A percentile compares a stretch with the other conserved stretches of the same genome.
These are phyloP conservation scores for Coecobrya sp. DNA, from an alignment of 2,888 invertebrate species.

Conservation along the genomic window DNA sequence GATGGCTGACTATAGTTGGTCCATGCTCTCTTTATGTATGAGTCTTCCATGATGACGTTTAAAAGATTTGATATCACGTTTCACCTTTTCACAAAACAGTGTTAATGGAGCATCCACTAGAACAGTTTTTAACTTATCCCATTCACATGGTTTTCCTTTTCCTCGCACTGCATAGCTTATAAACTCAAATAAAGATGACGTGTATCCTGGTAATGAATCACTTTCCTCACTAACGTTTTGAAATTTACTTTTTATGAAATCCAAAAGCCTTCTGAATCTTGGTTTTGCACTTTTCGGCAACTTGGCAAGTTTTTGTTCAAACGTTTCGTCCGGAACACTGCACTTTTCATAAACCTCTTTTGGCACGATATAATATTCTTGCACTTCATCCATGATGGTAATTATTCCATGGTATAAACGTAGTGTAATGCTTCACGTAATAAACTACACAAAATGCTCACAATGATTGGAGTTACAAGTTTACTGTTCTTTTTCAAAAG, in stretches of 20 bases:
- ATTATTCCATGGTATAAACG: background rate
- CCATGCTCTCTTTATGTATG: background rate
- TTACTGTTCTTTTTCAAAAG: slow-evolving; percentile 15
- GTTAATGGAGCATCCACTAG: background rate
- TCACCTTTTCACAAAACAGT: background rate
- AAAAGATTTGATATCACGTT: background rate
- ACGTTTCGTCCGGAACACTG: background rate
- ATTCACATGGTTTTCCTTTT: background rate
- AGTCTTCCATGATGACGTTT: background rate
- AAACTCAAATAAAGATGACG: background rate
- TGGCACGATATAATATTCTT: background rate
- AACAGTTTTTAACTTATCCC: background rate
- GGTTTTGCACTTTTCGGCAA: background rate
- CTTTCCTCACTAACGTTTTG: background rate
- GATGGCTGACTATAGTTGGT: background rate
- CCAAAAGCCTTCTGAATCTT: background rate
- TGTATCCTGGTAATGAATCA: background rate
- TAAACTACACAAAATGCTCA: background rate
- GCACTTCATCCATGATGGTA: background rate
- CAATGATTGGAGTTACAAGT: background rate
- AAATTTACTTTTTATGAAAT: no score
- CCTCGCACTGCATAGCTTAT: background rate
- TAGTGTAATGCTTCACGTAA: background rate
- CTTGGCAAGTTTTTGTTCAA: background rate
- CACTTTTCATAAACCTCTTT: background rate